Evolutionary conservation across 2,113 vertebrate genomes (phyloP).

Genomic region (Periophthalmodon schlosseri): DNA sequence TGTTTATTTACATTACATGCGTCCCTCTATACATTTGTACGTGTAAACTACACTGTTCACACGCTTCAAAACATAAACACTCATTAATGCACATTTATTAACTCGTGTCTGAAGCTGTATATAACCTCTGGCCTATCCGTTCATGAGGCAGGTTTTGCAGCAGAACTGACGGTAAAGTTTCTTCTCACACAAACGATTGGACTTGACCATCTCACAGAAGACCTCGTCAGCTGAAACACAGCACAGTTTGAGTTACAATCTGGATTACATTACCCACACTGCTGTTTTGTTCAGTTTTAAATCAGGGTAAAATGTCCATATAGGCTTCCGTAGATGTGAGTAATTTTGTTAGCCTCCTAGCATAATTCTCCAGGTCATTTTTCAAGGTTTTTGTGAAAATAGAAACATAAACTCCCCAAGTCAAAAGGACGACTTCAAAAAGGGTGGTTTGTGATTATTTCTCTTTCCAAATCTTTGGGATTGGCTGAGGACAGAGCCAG

Average conservation of each 20-base stretch:
- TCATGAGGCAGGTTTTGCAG: slow-evolving; percentile 89
- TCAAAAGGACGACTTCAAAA: too few relatives aligned
- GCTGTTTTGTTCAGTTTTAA: too few relatives aligned
- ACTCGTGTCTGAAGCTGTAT: neutral
- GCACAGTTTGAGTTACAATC: neutral
- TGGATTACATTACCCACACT: neutral
- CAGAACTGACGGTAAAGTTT: slow-evolving; percentile 92
- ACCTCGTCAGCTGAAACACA: slow-evolving; percentile 81
- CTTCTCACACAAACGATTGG: slow-evolving; percentile 90
- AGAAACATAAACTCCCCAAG: too few relatives aligned
- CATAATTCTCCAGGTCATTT: too few relatives aligned
- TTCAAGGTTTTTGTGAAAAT: too few relatives aligned
- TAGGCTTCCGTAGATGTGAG: too few relatives aligned
- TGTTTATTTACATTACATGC: neutral
- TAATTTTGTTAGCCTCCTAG: too few relatives aligned
- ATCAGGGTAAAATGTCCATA: too few relatives aligned
- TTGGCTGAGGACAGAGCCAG: too few relatives aligned
- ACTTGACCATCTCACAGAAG: slow-evolving; percentile 94
- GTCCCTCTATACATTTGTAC: neutral
- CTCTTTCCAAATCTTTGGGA: too few relatives aligned
- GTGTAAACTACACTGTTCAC: neutral
- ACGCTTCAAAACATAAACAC: neutral
- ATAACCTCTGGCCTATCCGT: slow-evolving; percentile 67
- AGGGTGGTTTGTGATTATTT: too few relatives aligned
- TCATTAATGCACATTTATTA: neutral